Evolutionary conservation across 2,888 invertebrate genomes (phyloP).

Genomic region (Incurvaria masculella): DNA sequence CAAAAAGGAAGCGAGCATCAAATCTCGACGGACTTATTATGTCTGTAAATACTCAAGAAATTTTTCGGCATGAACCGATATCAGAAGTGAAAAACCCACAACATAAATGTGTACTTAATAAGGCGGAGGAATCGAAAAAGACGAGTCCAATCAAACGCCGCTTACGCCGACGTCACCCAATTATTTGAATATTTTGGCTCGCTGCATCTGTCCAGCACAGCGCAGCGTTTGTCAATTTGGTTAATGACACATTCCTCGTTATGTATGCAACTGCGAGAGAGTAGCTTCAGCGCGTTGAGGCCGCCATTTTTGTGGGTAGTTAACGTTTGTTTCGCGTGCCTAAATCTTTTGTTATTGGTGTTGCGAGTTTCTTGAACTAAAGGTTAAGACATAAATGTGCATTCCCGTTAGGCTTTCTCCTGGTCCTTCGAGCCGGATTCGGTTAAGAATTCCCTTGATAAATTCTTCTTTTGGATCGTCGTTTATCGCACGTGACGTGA

Average conservation of each 20-base stretch:
- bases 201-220: background rate
- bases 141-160: background rate
- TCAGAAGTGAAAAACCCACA: background rate
- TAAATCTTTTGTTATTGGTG: too few species aligned
- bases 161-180: background rate
- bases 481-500: slow-evolving; percentile 41
- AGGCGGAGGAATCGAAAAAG: background rate
- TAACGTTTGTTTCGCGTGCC: too few species aligned
- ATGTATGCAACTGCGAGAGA: background rate
- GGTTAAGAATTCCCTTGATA: slow-evolving; percentile 19
- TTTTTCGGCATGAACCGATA: too few species aligned
- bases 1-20: too few species aligned
- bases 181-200: background rate
- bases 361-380: too few species aligned
- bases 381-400: too few species aligned
- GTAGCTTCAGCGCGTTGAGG: background rate
- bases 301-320: background rate
- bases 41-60: too few species aligned
- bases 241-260: background rate
- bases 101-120: background rate
- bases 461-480: slow-evolving; percentile 26
- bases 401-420: too few species aligned
- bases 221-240: background rate
- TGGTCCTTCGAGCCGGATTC: background rate
- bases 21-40: too few species aligned